phyloP scores from a whole-genome alignment of 2,113 vertebrate species.

The Sylvietta virens region DNA sequence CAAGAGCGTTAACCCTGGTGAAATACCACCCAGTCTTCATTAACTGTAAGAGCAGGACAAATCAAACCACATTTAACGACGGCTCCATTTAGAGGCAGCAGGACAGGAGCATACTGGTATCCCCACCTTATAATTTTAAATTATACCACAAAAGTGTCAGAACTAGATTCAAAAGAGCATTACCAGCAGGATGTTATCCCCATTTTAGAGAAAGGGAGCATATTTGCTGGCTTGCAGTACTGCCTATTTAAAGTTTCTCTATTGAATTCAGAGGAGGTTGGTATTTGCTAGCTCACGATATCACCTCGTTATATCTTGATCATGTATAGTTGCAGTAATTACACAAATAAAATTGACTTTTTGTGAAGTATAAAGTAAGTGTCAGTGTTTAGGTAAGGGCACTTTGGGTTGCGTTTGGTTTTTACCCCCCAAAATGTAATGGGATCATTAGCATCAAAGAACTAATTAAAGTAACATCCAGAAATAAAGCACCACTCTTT shows the following conservation, averaged over 20 bases:
- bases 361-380: background rate
- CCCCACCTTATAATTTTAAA: background rate
- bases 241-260: background rate
- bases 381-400: background rate
- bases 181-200: background rate
- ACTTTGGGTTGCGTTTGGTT: background rate
- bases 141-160: background rate
- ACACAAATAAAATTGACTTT: background rate
- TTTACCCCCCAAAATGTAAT: background rate
- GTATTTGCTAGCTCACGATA: background rate
- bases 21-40: slow-evolving; percentile 29
- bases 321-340: background rate
- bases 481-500: background rate
- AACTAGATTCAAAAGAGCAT: background rate
- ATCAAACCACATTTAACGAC: background rate
- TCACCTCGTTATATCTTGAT: background rate
- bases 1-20: background rate
- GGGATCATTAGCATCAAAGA: background rate
- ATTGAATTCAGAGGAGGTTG: background rate
- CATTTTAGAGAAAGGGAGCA: background rate
- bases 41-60: background rate
- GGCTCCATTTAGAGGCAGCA: background rate
- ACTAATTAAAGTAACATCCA: background rate
- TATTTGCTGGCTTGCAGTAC: background rate
- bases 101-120: background rate